Base-by-base conservation (phyloP, 2,797 vertebrate species). In the Pseudochirops corinnae region DNA sequence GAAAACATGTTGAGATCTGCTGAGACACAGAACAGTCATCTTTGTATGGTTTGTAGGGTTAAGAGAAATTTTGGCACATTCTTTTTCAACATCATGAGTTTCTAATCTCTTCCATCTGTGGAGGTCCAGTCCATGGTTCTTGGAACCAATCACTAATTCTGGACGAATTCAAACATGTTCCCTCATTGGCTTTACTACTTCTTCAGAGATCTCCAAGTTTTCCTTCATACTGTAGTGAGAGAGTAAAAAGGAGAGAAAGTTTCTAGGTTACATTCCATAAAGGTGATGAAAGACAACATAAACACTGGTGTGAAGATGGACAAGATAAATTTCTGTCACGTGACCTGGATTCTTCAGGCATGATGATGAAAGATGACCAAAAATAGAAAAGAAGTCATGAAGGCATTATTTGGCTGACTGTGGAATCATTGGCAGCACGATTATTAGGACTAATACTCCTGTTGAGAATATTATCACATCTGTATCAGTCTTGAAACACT, bases 231-330 rank as follows among this genome's bases (percentile, higher is more conserved):
- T 99, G 98, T 99, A 99, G 98, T 99, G 99, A 91, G 99, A 91
- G 99, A 99, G 99, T 95, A 99, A 99, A 98, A 99, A 99, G 96
- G 99, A 99, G 94, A 99, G 99, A 93, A 99, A 99, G 99, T 99
- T 99, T 97, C 99, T 99, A 56, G 99, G 99, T 98, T 99, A 99
- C 99, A 99, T 99, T 98, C 99, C 99, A 1, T 99, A 99, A n/a
- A 99, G 99, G 39, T 99, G 99, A 97, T 99, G 99, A 98, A 99
- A 99, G 97, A 99, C 99, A 0, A 99, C 99, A 95, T 99, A 99
- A 26, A 99, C 99, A 11, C 99, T 99, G 98, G 99, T 99, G 5
- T 99, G 99, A 92, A 99, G 99, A 97, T 99, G 99, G 98, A 99
- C 98, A 95, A 99, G 99, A 97, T 99, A 99, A 91, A 99, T 98